phyloP scores from a whole-genome alignment of 35 echinoderm and acorn worm species.

The Lytechinus pictus region DNA sequence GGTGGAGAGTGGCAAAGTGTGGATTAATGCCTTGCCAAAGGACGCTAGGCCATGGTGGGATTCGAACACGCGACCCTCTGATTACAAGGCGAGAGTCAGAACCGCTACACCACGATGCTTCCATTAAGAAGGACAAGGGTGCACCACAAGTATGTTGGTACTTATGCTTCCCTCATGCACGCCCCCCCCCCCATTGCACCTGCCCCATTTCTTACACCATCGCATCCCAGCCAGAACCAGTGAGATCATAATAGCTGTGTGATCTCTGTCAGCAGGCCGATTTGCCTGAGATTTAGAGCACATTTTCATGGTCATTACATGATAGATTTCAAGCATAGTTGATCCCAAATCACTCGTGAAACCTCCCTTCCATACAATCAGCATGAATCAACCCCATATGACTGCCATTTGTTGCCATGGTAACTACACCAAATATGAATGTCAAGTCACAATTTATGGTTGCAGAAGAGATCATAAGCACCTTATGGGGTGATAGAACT shows the following conservation, averaged over 20 bases:
- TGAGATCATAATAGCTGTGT: neutral
- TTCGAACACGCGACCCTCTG: too few relatives aligned
- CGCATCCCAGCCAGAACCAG: too few relatives aligned
- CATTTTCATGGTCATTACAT: neutral
- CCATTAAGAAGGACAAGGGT: too few relatives aligned
- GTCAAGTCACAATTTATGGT: neutral
- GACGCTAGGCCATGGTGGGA: too few relatives aligned
- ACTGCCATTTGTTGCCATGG: neutral
- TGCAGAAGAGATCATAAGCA: neutral
- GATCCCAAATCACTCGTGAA: neutral
- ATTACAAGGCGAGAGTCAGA: too few relatives aligned
- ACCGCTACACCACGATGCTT: too few relatives aligned
- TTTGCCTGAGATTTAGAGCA: neutral
- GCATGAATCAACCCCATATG: neutral
- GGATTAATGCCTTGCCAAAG: too few relatives aligned
- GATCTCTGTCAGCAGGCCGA: neutral
- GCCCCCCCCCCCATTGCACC: too few relatives aligned
- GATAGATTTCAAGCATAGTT: slow-evolving; percentile 8
- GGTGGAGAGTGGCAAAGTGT: too few relatives aligned
- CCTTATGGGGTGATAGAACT: neutral
- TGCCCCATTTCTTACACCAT: too few relatives aligned
- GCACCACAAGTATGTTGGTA: too few relatives aligned
- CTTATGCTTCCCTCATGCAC: too few relatives aligned
- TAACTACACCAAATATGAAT: neutral
- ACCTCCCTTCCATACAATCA: neutral